phyloP scores from a whole-genome alignment of 2,888 invertebrate genomes.

The Anorthoa munda region DNA sequence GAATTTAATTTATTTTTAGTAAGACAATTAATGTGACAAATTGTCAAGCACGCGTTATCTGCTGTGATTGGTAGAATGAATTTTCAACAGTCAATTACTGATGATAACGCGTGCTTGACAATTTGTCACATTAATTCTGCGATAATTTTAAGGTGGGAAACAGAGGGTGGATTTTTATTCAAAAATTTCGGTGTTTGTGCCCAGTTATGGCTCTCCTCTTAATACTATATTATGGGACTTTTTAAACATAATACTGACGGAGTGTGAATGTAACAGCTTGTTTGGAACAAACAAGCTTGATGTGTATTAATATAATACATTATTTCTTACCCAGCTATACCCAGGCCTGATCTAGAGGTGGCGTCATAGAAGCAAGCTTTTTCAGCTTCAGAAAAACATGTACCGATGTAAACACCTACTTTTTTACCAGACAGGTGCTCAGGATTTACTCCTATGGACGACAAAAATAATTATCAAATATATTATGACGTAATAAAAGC shows the following conservation, averaged over 20 bases:
- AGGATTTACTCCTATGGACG: slow-evolving; percentile 91
- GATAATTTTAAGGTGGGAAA: too few species aligned
- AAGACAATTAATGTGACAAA: too few species aligned
- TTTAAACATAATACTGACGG: background rate
- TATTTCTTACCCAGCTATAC: slow-evolving; percentile 78
- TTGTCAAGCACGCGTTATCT: too few species aligned
- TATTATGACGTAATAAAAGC: too few species aligned
- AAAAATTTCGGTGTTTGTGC: background rate
- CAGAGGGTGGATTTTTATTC: too few species aligned
- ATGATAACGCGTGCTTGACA: too few species aligned
- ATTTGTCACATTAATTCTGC: too few species aligned
- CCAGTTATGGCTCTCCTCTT: too few species aligned
- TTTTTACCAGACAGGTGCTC: slow-evolving; percentile 88
- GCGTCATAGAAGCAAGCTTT: slow-evolving; percentile 85
- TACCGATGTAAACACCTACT: slow-evolving; percentile 84
- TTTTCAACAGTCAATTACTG: too few species aligned
- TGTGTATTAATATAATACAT: background rate
- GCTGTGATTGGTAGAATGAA: too few species aligned
- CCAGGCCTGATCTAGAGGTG: slow-evolving; percentile 71
- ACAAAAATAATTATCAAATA: slow-evolving; percentile 10
- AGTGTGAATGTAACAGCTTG: background rate
- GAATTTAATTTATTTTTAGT: too few species aligned
- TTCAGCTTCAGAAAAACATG: slow-evolving; percentile 92
- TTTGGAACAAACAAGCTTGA: background rate
- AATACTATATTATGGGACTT: background rate